Evolutionary conservation across 2,888 invertebrate genomes (phyloP).

Genomic region (Mythimna loreyi): DNA sequence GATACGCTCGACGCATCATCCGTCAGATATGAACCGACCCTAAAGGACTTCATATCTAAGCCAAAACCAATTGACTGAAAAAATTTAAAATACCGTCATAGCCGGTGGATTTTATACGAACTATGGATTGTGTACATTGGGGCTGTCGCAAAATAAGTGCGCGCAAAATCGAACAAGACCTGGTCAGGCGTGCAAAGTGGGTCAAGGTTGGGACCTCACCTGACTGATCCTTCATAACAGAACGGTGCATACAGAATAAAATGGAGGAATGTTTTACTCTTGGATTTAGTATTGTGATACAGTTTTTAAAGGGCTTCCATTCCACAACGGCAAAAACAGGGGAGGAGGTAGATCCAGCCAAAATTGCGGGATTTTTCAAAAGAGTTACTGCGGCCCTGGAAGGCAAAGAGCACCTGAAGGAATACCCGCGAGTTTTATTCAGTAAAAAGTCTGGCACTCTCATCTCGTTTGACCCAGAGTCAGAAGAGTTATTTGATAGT

Average conservation of each 20-base stretch:
- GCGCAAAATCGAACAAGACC: slow-evolving; percentile 12
- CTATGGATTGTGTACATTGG: slow-evolving; percentile 1
- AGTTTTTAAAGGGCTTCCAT: no score
- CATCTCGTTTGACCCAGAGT: no score
- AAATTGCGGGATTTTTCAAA: no score
- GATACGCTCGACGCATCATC: no score
- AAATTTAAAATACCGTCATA: slow-evolving; percentile 12
- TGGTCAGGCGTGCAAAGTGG: slow-evolving; percentile 44
- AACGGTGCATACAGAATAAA: slow-evolving; percentile 25
- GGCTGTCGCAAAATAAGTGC: slow-evolving; percentile 46
- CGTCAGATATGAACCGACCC: no score
- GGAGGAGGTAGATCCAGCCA: no score
- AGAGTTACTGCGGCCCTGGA: no score
- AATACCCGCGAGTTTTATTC: no score
- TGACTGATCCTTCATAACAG: slow-evolving; percentile 60
- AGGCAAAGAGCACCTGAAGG: no score
- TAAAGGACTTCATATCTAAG: no score
- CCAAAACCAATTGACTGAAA: slow-evolving; percentile 32
- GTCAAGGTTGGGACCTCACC: slow-evolving; percentile 65
- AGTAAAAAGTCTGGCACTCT: no score
- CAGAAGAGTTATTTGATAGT: no score
- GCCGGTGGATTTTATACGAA: slow-evolving; percentile 27
- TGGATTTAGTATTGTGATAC: slow-evolving; percentile 6
- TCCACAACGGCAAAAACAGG: background rate
- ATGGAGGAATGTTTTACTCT: background rate